Conservation (phyloP, 2,797 vertebrate species). For the Artibeus jamaicensis region DNA sequence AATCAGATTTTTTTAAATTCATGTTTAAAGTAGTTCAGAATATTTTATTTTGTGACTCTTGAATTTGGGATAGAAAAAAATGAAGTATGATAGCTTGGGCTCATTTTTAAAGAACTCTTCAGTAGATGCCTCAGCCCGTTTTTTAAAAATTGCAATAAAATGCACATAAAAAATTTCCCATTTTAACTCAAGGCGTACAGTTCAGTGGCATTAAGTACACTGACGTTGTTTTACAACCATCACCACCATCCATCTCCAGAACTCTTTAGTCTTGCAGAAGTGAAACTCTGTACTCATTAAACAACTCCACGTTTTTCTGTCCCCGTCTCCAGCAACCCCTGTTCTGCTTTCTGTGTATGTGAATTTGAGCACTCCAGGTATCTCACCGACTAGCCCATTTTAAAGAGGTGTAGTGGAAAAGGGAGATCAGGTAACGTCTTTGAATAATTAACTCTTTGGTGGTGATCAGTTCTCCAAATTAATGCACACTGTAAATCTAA, state of each 20-base stretch:
- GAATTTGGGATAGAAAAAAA: background rate
- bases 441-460: background rate
- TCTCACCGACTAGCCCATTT: background rate
- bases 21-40: background rate
- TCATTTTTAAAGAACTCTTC: background rate
- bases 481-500: background rate
- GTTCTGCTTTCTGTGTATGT: background rate
- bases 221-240: background rate
- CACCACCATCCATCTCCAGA: background rate
- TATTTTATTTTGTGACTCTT: slow-evolving; percentile 16
- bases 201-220: background rate
- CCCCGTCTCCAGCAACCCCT: background rate
- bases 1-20: background rate
- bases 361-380: background rate
- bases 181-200: background rate
- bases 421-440: background rate
- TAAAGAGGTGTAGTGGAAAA: slow-evolving; percentile 27
- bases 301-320: background rate
- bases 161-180: background rate
- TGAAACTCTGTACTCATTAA: background rate
- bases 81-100: background rate
- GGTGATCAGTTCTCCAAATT: background rate
- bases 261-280: background rate
- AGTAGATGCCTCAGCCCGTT: background rate
- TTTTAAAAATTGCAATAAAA: background rate